Base-by-base conservation (phyloP, 2,797 vertebrate species). In the Benthosema pterotum region DNA sequence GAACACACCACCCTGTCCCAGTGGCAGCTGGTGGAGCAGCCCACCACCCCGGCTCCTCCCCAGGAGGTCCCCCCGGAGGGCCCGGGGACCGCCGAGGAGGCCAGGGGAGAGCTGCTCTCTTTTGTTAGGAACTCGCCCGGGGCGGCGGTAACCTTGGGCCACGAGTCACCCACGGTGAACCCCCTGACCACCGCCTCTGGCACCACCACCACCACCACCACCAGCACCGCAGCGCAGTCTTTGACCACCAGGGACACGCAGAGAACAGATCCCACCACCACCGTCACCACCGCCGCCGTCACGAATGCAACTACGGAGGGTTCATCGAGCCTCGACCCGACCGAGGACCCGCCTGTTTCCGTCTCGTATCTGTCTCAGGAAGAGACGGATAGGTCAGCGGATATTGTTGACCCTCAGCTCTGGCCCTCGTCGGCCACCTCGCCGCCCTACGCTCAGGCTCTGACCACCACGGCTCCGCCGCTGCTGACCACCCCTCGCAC, bases 41-140 rank as follows among this genome's bases (percentile, higher is more conserved):
- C 87, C 48, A 87, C 86, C 25, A 71, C 79, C 77, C 15, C 71
- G 68, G 38, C 45, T 58, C 16, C 18, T 71, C 48, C 58, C n/a
- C n/a, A n/a, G 67, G 51, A n/a, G n/a, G 56, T 69, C 38, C 28
- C 18, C 72, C 48, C 58, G 67, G 51, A n/a, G n/a, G 56, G 70
- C 38, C 28, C 77, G 3, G 68, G 74, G 12, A 67, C 74, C 2
- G 74, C 78, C 47, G 75, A 85, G 38, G 91, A 93, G 71, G 88
- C 88, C 56, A 79, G 70, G 55, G 93, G 89, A n/a, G 87, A 90
- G 71, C 86, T 91, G 65, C 68, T 90, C 11, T 92, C 84, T 22
- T 57, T 77, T 38, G 69, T 71, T 22, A 69, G 52, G 59, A 90
- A 86, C 67, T 54, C 74, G 15, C 42, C 58, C 12, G 67, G 74